Evolutionary conservation across 1,140 invertebrate genomes (phyloP), one percentile per base, ranked within the genome.

Genomic region (Calephelis virginiensis): DNA sequence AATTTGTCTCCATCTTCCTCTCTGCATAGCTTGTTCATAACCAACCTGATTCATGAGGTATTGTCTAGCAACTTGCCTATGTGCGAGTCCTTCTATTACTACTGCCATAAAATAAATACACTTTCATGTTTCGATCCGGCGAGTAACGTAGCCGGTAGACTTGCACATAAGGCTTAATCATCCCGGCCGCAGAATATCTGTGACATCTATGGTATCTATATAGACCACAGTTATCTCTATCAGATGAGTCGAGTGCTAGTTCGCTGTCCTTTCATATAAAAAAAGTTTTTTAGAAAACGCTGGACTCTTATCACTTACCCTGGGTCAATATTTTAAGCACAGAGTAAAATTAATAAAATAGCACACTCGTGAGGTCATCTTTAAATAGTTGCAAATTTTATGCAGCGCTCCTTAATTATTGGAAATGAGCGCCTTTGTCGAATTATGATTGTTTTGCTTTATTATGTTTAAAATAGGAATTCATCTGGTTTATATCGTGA

Each of bases 341-440:
- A 28, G 11, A 56, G 50, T 53, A 53, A 28, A 56, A 56, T 28
- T 56, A 17, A 56, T 17, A 28, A 56, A 56, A 56, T 56, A 56
- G 50, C 50, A 56, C 28, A 28, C 50, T 13, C 11, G 50, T 56
- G 50, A 56, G 50, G 53, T 56, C 53, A 56, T 17, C 17, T 12
- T 56, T 56, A 28, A 28, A 56, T 56, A 28, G 37, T 56, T 56
- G 17, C 53, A 56, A 28, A 56, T 56, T 56, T 56, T 56, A 37
- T 37, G 53, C 14, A 17, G 28, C 53, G 28, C 14, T 17, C 53
- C 53, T 56, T 56, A 56, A 56, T 56, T 12, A 6, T 28, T 56
- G 6, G 17, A 50, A 50, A 50, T 50, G 14, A 53, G 14, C 49
- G 53, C 17, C 53, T 28, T 56, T 28, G 37, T 6, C 53, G 17